A percentile compares a stretch with the other conserved stretches of the same genome.
These are phyloP conservation scores for Neotragus moschatus DNA, from an alignment of 2,113 vertebrate species.

Conservation along the genomic window DNA sequence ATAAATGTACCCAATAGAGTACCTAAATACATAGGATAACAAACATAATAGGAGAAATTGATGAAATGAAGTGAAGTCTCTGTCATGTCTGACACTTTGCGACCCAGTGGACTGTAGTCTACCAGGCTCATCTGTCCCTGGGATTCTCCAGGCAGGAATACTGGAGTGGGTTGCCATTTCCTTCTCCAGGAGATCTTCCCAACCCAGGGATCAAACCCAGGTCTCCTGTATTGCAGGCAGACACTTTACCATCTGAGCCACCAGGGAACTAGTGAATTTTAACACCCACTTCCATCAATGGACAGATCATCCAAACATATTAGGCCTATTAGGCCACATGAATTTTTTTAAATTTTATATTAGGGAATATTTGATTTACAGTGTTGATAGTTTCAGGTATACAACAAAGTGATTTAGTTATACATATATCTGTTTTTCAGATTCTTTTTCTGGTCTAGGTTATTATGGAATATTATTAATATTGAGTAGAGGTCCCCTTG, in stretches of 20 bases:
- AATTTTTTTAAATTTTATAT: neutral
- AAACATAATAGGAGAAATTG: neutral
- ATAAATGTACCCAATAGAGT: neutral
- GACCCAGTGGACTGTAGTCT: no score
- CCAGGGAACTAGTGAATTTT: neutral
- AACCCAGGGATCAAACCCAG: rapidly evolving
- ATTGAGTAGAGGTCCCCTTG: neutral
- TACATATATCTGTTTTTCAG: neutral
- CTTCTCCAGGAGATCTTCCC: no score
- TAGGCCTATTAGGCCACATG: neutral
- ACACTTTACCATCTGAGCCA: no score
- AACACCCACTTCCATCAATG: neutral
- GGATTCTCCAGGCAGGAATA: no score
- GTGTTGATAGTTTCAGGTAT: neutral
- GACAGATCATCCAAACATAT: neutral
- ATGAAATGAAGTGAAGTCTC: neutral
- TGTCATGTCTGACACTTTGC: rapidly evolving
- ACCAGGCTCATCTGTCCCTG: no score
- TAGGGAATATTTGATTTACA: neutral
- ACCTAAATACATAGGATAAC: neutral
- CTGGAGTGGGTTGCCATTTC: no score
- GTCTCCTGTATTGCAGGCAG: no score
- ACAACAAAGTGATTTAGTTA: neutral
- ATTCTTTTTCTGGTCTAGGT: neutral
- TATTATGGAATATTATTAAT: neutral